Evolutionary conservation across 2,888 invertebrate species (phyloP).

Genomic region (Eumerus sabulonum): DNA sequence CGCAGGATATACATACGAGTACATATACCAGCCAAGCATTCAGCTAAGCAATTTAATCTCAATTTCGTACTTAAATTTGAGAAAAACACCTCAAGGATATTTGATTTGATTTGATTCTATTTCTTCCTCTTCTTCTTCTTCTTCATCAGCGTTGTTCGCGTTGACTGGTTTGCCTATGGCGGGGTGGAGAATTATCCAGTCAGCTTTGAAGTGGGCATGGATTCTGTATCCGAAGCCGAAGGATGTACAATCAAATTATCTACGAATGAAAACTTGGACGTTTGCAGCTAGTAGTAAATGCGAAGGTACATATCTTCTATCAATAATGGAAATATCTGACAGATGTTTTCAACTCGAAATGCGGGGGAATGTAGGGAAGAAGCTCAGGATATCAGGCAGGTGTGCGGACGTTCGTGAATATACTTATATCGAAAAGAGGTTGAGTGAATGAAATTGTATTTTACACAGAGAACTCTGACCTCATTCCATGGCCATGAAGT

Average conservation of each 20-base stretch:
- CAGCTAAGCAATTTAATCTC: conserved; percentile 59
- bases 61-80: conserved; percentile 60
- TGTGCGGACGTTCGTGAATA: no score
- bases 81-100: conserved; percentile 64
- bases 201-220: conserved; percentile 1
- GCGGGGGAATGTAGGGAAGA: no score
- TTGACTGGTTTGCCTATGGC: no score
- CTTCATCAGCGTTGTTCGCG: conserved; percentile 18
- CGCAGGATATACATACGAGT: conserved; percentile 21
- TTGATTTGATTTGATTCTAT: conserved; percentile 57
- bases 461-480: not conserved
- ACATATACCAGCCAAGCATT: conserved; percentile 22
- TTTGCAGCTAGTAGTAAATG: conserved; percentile 4
- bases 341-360: conserved; percentile 51
- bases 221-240: conserved; percentile 43
- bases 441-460: not conserved
- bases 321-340: conserved; percentile 62
- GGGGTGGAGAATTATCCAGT: no score
- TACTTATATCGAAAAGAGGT: no score
- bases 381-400: no score
- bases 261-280: conserved; percentile 53
- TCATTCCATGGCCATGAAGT: not conserved
- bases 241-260: conserved; percentile 65
- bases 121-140: conserved; percentile 16
- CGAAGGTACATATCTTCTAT: conserved; percentile 53